Percentiles rank a stretch among this genome's conserved stretches.
Conservation (phyloP, 2,113 vertebrate genomes). For the Catharus fuscescens region DNA sequence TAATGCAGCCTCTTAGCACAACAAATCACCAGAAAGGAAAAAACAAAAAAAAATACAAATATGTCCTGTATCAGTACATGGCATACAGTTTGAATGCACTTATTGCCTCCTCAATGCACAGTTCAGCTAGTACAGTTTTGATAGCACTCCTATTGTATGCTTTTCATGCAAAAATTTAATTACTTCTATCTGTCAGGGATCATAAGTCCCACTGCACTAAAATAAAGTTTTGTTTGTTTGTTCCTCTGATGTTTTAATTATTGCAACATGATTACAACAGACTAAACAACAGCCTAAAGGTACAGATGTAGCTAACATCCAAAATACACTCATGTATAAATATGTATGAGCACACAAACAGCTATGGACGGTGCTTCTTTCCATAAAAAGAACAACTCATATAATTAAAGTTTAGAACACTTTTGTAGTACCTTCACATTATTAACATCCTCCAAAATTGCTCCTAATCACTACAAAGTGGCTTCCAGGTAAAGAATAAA, state of each 20-base stretch:
- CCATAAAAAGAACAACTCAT: not conserved
- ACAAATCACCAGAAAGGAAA: not conserved
- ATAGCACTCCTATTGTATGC: not conserved
- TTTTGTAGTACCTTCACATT: not conserved
- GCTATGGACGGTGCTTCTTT: not conserved
- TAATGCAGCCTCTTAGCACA: not conserved
- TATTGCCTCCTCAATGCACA: not conserved
- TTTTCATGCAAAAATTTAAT: constrained; percentile 31
- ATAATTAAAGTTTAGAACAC: not conserved
- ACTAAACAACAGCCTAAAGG: constrained; percentile 56
- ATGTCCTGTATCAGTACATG: not conserved
- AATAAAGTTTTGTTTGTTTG: constrained; percentile 32
- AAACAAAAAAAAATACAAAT: not conserved
- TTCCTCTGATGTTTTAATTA: constrained; percentile 66
- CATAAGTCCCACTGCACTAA: constrained; percentile 1
- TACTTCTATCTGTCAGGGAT: constrained; percentile 35
- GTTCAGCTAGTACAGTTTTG: not conserved
- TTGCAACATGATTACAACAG: constrained; percentile 44
- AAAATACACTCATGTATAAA: constrained; percentile 8
- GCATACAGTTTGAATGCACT: not conserved
- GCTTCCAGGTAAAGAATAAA: not conserved
- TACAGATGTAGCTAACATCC: constrained; percentile 3
- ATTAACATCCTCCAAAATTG: not conserved
- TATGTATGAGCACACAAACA: constrained; percentile 2
- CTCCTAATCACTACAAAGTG: not conserved